A percentile compares a stretch with the other conserved stretches of the same genome.
Evolutionary conservation across 2,113 vertebrate genomes (phyloP).

Genomic region (Hydropotes inermis): DNA sequence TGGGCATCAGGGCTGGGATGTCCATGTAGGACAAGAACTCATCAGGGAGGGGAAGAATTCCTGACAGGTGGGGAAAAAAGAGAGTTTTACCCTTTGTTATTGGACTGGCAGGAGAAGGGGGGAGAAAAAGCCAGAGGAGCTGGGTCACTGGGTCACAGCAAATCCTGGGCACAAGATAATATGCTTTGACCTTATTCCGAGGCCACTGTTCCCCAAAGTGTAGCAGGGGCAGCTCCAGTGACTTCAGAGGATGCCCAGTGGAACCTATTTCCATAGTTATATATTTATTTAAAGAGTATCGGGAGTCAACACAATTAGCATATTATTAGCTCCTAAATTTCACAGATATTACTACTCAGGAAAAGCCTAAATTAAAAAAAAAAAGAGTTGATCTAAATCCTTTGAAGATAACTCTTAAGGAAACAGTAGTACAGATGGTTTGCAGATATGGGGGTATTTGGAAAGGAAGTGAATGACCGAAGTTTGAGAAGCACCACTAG

Average conservation of each 20-base stretch:
- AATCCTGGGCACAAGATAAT: background rate
- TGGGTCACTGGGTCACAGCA: background rate
- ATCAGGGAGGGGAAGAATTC: background rate
- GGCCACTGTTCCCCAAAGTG: background rate
- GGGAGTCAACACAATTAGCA: background rate
- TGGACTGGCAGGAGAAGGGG: background rate
- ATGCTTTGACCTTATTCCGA: background rate
- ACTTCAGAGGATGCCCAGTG: background rate
- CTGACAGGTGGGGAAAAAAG: background rate
- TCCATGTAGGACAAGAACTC: background rate
- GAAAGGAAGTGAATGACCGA: background rate
- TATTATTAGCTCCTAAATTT: background rate
- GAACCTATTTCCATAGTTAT: background rate
- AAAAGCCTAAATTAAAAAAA: background rate
- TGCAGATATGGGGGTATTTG: fast-evolving
- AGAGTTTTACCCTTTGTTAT: background rate
- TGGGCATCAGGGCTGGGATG: background rate
- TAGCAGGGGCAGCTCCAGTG: background rate
- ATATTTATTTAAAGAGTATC: background rate
- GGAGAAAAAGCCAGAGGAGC: background rate
- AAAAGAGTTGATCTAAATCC: background rate
- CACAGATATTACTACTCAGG: background rate
- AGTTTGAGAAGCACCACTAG: background rate
- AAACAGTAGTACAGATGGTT: background rate
- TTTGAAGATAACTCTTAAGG: background rate